Percentiles rank a stretch among this genome's conserved stretches.
Conservation (phyloP, 2,797 vertebrate genomes). For the Melanotaenia nigrans region DNA sequence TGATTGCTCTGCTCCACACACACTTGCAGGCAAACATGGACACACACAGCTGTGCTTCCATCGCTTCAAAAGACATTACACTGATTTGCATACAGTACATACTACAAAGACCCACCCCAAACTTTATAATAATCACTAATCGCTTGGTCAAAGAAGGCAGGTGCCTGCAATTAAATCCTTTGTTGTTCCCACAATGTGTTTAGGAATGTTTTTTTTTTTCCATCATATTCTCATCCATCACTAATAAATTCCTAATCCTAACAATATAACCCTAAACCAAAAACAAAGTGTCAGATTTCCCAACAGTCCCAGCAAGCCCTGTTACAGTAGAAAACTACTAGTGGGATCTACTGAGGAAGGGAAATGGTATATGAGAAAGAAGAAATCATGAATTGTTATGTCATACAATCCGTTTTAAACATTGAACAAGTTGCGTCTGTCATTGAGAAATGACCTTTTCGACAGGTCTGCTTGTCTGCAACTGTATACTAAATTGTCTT, state of each 20-base stretch:
- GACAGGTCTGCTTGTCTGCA: background rate
- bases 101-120: background rate
- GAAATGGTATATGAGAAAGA: background rate
- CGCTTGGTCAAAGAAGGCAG: background rate
- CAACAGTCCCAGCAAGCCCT: background rate
- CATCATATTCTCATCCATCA: background rate
- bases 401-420: background rate
- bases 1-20: slow-evolving; percentile 56
- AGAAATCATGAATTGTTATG: background rate
- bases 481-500: background rate
- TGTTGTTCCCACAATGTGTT: background rate
- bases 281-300: background rate
- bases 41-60: slow-evolving; percentile 21
- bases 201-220: too few species aligned
- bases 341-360: background rate
- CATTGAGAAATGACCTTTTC: background rate
- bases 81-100: background rate
- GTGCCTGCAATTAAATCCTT: background rate
- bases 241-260: background rate
- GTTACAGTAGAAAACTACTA: background rate
- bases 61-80: slow-evolving; percentile 8
- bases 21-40: slow-evolving; percentile 32
- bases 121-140: background rate
- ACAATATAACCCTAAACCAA: background rate
- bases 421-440: background rate